Conservation (phyloP, 2,113 vertebrate species). For the Tetrax tetrax region DNA sequence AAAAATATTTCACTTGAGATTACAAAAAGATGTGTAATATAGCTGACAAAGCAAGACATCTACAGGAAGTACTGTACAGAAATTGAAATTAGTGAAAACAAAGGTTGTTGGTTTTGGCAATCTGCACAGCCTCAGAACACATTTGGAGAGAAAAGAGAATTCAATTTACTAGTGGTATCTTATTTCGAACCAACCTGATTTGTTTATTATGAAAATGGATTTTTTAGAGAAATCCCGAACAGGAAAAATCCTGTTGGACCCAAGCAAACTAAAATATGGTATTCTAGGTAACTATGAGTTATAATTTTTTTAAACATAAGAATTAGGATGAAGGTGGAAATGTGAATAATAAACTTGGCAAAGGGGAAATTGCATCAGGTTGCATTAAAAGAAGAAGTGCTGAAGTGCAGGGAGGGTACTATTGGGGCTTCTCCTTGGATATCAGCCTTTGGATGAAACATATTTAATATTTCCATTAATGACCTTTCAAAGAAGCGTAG, state of each 20-base stretch:
- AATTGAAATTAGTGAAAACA: neutral
- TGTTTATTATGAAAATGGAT: neutral
- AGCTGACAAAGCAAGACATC: neutral
- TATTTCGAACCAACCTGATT: neutral
- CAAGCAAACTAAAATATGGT: neutral
- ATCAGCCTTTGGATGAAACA: neutral
- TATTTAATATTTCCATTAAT: neutral
- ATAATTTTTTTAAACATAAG: neutral
- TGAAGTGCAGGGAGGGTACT: neutral
- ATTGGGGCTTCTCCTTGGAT: neutral
- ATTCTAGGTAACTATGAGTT: neutral
- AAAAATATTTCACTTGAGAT: neutral
- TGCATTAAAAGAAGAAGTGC: neutral
- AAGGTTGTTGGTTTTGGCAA: neutral
- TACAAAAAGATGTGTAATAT: neutral
- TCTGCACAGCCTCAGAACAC: neutral
- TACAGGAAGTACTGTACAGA: neutral
- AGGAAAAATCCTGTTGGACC: neutral
- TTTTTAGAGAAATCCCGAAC: neutral
- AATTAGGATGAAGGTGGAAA: neutral
- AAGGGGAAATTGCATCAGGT: neutral
- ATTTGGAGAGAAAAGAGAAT: neutral
- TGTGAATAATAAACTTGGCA: neutral
- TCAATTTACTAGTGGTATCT: neutral
- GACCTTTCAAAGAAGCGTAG: neutral